Percentiles rank a stretch among this genome's conserved stretches.
Conservation (phyloP, 1,140 invertebrate species). For the Caenorhabditis inopinata region DNA sequence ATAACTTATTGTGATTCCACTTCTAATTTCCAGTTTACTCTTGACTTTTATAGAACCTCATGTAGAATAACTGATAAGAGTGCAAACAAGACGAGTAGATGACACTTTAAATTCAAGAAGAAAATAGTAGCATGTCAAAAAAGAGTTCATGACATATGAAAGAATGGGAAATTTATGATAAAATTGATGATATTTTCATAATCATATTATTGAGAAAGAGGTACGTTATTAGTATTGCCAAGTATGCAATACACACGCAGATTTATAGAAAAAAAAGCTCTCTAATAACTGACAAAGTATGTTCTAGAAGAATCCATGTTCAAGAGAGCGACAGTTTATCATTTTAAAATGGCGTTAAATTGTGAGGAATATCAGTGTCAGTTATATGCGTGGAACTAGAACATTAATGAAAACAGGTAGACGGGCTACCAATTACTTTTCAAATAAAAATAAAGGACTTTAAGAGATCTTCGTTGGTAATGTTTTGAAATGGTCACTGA, state of each 20-base stretch:
- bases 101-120: not conserved
- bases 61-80: not conserved
- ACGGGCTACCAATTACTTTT: no score
- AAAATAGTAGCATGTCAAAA: not conserved
- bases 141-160: not conserved
- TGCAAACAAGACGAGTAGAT: not conserved
- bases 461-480: no score
- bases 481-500: not conserved
- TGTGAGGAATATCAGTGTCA: no score
- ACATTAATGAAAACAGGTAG: no score
- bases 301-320: not conserved
- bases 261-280: no score
- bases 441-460: no score
- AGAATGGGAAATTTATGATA: constrained; percentile 1
- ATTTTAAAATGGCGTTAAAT: no score
- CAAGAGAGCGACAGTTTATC: no score
- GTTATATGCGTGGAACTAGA: no score
- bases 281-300: not conserved
- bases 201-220: not conserved
- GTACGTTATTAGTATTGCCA: not conserved
- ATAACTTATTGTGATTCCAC: not conserved
- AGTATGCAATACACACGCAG: no score
- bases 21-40: not conserved
- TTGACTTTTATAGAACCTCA: constrained; percentile 18
- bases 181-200: not conserved